A percentile compares a stretch with the other conserved stretches of the same genome.
phyloP scores from a whole-genome alignment of 2,888 invertebrate species.

The Osmoderma eremita region DNA sequence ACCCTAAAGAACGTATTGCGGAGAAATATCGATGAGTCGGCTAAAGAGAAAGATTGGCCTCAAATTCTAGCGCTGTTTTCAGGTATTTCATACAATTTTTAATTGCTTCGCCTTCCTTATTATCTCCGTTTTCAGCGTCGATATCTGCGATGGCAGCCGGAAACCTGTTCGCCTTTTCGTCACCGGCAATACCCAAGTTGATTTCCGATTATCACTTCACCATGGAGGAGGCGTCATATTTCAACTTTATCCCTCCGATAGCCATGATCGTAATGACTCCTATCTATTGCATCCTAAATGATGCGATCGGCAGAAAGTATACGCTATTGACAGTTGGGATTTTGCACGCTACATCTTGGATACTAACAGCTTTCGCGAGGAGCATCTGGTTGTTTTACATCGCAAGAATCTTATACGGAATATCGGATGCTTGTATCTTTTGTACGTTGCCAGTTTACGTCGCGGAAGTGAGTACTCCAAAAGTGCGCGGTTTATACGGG shows the following conservation, averaged over 20 bases:
- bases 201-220: conserved; percentile 49
- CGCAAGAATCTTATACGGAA: conserved; percentile 52
- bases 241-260: conserved; percentile 55
- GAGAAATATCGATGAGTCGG: too few relatives aligned
- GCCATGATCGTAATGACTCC: conserved; percentile 50
- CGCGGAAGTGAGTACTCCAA: conserved; percentile 55
- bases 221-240: conserved; percentile 56
- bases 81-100: conserved; percentile 3
- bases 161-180: conserved; percentile 39
- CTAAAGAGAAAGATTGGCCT: not conserved
- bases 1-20: too few relatives aligned
- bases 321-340: conserved; percentile 53
- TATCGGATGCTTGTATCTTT: conserved; percentile 53
- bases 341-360: conserved; percentile 52
- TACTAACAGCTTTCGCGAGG: conserved; percentile 50
- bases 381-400: conserved; percentile 54
- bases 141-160: conserved; percentile 26
- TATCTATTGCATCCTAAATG: conserved; percentile 51
- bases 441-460: conserved; percentile 54
- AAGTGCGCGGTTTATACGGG: conserved; percentile 56
- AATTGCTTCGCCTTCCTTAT: conserved; percentile 3
- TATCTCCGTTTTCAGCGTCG: conserved; percentile 24
- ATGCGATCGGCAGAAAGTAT: conserved; percentile 54
- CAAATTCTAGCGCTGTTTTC: not conserved
- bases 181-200: conserved; percentile 43